Base-by-base conservation (phyloP, 2,888 invertebrate species). In the Diabrotica balteata region DNA sequence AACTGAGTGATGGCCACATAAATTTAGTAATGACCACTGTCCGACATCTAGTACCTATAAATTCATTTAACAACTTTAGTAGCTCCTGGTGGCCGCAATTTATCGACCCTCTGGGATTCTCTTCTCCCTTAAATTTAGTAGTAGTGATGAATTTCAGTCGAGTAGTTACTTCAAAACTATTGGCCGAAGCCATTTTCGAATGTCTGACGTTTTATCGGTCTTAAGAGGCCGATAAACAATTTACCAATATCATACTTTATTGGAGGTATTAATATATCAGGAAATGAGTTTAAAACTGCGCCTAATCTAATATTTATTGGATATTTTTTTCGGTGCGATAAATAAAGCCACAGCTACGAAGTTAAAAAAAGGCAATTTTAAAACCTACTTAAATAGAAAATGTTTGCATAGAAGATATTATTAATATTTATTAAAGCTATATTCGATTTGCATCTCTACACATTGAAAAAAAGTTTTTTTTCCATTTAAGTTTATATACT, bases 41-140 rank as follows among this genome's bases (percentile, higher is more conserved):
- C 82, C 80, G 82, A 82, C 82, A 76, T 80, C 76, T 76, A 80
- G 80, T 80, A 79, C 79, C 83, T 78, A 82, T 84, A 84, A 84
- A 84, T 84, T 84, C 83, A 84, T 84, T 84, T 84, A 84, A 83
- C 82, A 84, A 84, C 82, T 84, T 83, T 82, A 81, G 81, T 80
- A 79, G 80, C 80, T 82, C 80, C 81, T 82, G 81, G 80, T 76
- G 76, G 79, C 82, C 82, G 79, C 82, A 84, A 84, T 84, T 84
- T 84, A 84, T 80, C 74, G 79, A 74, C 75, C 81, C 80, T 75
- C 59, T 59, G 80, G 81, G 82, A 79, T 73, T 77, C 70, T 69
- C 71, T 73, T 76, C 71, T 72, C 73, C 72, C 73, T 73, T 73
- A 75, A 75, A 78, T 75, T 75, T 77, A 75, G 72, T 75, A 73